These are phyloP conservation scores for Elephantulus edwardii DNA, from an alignment of 2,113 vertebrate species.

Conservation along the genomic window DNA sequence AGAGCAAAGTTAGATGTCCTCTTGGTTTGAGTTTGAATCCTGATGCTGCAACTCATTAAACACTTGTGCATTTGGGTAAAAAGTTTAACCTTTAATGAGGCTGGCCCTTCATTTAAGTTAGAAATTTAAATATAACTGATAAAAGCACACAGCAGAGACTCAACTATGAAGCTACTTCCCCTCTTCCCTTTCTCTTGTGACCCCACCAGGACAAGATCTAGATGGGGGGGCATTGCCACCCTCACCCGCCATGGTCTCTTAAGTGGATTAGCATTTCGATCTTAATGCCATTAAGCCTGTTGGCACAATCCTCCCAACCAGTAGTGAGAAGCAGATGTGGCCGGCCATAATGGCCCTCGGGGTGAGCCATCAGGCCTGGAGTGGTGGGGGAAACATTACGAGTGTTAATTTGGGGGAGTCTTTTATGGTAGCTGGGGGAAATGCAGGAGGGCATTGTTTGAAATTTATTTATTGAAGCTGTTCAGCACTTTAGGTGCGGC, in stretches of 20 bases:
- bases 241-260: constrained; percentile 35
- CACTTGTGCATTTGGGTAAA: neutral
- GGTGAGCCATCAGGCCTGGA: constrained; percentile 76
- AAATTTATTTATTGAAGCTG: constrained; percentile 69
- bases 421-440: constrained; percentile 64
- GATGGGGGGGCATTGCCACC: neutral
- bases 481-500: constrained; percentile 54
- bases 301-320: constrained; percentile 70
- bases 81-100: neutral
- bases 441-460: constrained; percentile 42
- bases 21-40: neutral
- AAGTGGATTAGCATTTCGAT: constrained; percentile 71
- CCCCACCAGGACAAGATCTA: neutral
- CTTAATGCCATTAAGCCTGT: constrained; percentile 76
- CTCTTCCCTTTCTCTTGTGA: constrained; percentile 16
- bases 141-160: neutral
- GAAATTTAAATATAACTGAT: neutral
- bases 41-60: neutral
- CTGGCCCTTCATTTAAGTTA: neutral
- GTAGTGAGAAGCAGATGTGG: constrained; percentile 82
- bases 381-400: constrained; percentile 71
- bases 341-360: constrained; percentile 72
- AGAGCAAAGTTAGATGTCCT: neutral
- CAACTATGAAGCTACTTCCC: neutral
- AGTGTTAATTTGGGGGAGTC: constrained; percentile 79